A percentile compares a stretch with the other conserved stretches of the same genome.
Evolutionary conservation across 1,140 invertebrate species (phyloP).

Genomic region (Bicyclus anynana): DNA sequence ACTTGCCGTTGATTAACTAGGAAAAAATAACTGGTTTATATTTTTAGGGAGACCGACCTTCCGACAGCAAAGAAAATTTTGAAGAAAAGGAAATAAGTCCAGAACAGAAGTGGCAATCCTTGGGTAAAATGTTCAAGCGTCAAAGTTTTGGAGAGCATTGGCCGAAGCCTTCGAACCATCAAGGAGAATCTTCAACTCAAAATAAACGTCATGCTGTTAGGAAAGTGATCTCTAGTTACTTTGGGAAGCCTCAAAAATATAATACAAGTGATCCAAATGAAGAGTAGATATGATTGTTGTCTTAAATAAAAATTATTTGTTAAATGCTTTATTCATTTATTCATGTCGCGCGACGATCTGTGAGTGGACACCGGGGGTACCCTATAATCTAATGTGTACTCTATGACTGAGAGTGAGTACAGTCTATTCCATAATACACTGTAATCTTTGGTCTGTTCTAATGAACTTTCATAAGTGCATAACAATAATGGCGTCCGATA

Average conservation of each 20-base stretch:
- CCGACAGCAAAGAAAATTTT: conserved; percentile 53
- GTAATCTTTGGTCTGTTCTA: no score
- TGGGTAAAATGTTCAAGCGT: conserved; percentile 67
- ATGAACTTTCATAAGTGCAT: no score
- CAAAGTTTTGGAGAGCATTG: conserved; percentile 61
- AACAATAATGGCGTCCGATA: no score
- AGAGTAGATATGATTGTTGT: conserved; percentile 35
- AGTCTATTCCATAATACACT: no score
- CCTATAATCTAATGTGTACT: no score
- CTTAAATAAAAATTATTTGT: no score
- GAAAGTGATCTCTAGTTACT: conserved; percentile 59
- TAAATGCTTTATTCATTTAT: no score
- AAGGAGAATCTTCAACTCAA: conserved; percentile 51
- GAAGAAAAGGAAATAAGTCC: conserved; percentile 53
- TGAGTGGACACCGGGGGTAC: no score
- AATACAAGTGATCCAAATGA: conserved; percentile 31
- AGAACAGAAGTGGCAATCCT: conserved; percentile 69
- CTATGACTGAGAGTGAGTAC: no score
- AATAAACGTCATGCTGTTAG: conserved; percentile 56
- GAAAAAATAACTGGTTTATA: conserved; percentile 1
- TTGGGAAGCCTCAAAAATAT: conserved; percentile 45
- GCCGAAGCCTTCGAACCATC: conserved; percentile 43
- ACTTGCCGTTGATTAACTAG: no score
- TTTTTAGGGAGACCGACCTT: conserved; percentile 53
- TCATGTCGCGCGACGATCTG: no score